These are phyloP conservation scores for Chaetodon auriga DNA, from an alignment of 2,113 vertebrate species.

Conservation along the genomic window DNA sequence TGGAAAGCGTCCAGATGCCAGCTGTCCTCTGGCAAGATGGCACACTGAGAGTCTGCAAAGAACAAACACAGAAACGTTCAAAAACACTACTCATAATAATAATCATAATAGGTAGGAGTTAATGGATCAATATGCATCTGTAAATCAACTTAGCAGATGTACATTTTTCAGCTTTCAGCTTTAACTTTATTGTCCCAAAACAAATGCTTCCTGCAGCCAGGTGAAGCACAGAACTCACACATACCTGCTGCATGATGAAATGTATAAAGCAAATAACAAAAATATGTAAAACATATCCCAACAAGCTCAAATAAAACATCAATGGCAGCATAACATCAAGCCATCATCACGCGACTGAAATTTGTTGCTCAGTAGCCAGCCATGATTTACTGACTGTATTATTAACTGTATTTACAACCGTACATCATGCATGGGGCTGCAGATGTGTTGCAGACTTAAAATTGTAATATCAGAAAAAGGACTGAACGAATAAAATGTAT, in stretches of 20 bases:
- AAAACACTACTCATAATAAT: neutral
- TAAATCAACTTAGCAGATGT: neutral
- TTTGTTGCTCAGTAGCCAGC: neutral
- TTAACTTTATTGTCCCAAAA: neutral
- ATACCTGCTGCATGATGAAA: neutral
- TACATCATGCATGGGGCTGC: neutral
- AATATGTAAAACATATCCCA: neutral
- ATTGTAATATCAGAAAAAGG: no score
- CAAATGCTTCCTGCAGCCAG: no score
- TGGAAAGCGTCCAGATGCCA: slow-evolving; percentile 2
- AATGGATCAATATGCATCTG: neutral
- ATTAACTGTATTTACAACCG: neutral
- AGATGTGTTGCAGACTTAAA: no score
- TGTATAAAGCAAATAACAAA: neutral
- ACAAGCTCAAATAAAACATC: neutral
- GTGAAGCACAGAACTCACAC: no score
- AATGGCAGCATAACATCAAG: neutral
- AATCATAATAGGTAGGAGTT: neutral
- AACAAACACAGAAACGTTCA: neutral
- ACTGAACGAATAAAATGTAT: neutral
- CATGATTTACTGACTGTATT: neutral
- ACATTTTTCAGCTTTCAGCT: neutral
- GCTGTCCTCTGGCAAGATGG: neutral
- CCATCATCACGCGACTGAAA: neutral
- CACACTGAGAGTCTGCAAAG: neutral